Evolutionary conservation across 2,888 invertebrate genomes (phyloP).

Genomic region (Disparrhopalites patrizii): DNA sequence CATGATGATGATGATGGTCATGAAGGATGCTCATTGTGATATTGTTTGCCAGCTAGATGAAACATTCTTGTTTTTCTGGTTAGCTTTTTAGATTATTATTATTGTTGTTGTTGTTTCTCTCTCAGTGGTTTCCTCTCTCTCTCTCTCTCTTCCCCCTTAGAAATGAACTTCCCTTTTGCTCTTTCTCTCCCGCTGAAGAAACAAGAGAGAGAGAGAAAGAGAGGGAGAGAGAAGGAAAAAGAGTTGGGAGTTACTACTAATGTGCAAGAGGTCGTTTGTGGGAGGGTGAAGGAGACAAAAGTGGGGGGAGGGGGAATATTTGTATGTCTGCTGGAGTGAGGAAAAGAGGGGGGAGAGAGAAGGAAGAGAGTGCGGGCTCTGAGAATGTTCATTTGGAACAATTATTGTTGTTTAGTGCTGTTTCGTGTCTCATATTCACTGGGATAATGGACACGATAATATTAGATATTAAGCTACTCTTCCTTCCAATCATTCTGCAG

Average conservation of each 20-base stretch:
- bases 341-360: background rate
- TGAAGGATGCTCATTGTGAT: conserved; percentile 7
- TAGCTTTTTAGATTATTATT: conserved; percentile 2
- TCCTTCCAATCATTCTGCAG: conserved; percentile 1
- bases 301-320: background rate
- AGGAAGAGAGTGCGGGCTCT: background rate
- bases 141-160: background rate
- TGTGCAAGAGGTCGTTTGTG: no score
- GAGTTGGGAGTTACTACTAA: no score
- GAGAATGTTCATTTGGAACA: conserved; percentile 8
- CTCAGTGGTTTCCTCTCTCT: background rate
- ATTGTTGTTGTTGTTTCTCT: background rate
- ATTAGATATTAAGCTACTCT: conserved; percentile 8
- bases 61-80: conserved; percentile 11
- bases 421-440: conserved; percentile 10
- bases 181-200: no score
- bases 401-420: conserved; percentile 10
- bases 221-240: background rate
- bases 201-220: background rate
- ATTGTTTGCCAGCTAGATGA: conserved; percentile 8
- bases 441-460: conserved; percentile 11
- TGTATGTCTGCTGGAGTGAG: no score
- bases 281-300: background rate
- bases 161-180: background rate
- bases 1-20: conserved; percentile 4